phyloP scores from a whole-genome alignment of 2,888 invertebrate species.

The Aporophyla lueneburgensis region DNA sequence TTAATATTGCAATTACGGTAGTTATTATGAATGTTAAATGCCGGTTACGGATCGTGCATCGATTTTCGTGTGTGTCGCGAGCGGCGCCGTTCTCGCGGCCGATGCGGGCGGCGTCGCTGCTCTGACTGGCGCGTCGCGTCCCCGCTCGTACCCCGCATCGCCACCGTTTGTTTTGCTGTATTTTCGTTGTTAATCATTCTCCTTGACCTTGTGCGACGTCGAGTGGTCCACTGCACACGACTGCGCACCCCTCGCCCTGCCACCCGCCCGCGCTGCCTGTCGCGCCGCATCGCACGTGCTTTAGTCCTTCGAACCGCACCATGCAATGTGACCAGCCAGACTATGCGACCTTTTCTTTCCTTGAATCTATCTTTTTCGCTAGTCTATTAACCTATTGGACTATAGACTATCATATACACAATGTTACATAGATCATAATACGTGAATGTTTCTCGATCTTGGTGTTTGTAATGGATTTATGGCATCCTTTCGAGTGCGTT shows the following conservation, averaged over 20 bases:
- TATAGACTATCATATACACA: constrained; percentile 24
- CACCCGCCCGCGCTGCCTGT: constrained; percentile 82
- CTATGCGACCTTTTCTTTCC: constrained; percentile 69
- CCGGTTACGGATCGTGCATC: constrained; percentile 89
- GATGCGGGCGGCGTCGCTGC: constrained; percentile 87
- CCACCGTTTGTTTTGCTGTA: constrained; percentile 90
- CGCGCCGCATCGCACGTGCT: constrained; percentile 88
- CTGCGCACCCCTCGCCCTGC: constrained; percentile 87
- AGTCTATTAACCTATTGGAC: constrained; percentile 63
- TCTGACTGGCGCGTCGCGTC: constrained; percentile 87
- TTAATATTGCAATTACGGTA: constrained; percentile 81
- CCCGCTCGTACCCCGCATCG: constrained; percentile 83
- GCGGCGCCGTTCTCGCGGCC: constrained; percentile 85
- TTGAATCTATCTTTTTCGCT: constrained; percentile 61
- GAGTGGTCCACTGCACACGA: constrained; percentile 91
- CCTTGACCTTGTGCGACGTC: constrained; percentile 91
- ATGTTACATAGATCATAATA: constrained; percentile 15
- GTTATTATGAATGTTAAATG: constrained; percentile 78
- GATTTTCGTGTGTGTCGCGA: constrained; percentile 89
- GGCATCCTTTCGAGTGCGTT: neutral
- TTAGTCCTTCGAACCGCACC: constrained; percentile 71
- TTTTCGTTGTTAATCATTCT: constrained; percentile 91
- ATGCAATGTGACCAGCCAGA: constrained; percentile 70
- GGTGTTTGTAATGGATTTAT: constrained; percentile 7
- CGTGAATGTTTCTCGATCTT: constrained; percentile 1